Base-by-base conservation (phyloP, 2,888 invertebrate species). In the Epistrophella euchroma region DNA sequence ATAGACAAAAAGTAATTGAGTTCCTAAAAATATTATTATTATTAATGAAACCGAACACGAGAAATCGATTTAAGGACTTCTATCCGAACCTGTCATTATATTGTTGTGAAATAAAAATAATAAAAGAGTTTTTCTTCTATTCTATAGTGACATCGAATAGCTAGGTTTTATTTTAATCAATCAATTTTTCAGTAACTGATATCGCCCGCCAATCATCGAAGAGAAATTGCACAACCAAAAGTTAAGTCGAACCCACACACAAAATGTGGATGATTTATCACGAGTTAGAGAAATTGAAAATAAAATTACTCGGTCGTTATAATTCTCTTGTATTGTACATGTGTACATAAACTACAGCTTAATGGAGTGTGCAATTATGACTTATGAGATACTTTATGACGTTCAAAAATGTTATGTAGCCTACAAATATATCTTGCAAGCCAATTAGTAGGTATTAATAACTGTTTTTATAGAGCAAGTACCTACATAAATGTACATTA, bases 231-330 rank as follows among this genome's bases (percentile, higher is more conserved):
- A 60, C 60, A 22, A 40, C 40, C 4, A 60, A 22, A 22, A 50
- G 10, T 37, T 13, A 37, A 37, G 25, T 25, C 28, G 28, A 5
- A 28, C 4, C 4, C 32, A 32, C 32, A 32, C n/a, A 40, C 4
- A 62, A 43, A 62, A 40, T 43, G 40, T 62, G 40, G 62, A 64
- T 64, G 64, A 64, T 64, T 64, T 64, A 64, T 64, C 45, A 50
- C 68, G 17, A 28, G 17, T 32, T 35, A 35, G 17, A 35, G 17
- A 35, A 68, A 68, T 50, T 13, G 17, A 17, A 68, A 68, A 50
- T 58, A 13, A 40, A 60, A 40, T 60, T 60, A 9, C 7, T 22
- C 4, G 55, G 9, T n/a, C 2, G 4, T 40, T 40, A 2, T 15
- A 40, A n/a, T 40, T 40, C 6, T 43, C 15, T 40, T 43, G 2